phyloP scores from a whole-genome alignment of 2,888 invertebrate genomes.

The Sminthurides aquaticus region DNA sequence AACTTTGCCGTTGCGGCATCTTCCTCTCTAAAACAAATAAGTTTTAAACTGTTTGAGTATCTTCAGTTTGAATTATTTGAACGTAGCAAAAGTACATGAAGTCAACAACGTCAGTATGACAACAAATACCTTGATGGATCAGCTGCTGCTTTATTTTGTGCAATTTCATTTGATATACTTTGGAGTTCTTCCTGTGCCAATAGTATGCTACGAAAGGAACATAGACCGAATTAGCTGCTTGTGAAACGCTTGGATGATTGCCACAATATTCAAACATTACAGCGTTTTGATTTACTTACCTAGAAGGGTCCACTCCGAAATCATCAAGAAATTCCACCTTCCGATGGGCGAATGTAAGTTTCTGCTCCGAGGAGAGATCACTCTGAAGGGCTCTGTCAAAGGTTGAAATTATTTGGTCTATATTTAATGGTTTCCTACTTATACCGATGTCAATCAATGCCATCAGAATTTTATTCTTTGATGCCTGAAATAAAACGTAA shows the following conservation, averaged over 20 bases:
- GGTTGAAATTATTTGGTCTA: neutral
- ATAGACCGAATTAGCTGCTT: no score
- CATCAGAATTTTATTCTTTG: neutral
- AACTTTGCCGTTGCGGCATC: slow-evolving; percentile 50
- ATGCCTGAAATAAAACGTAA: neutral
- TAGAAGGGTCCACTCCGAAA: neutral
- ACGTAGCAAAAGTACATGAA: no score
- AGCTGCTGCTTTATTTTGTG: neutral
- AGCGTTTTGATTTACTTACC: neutral
- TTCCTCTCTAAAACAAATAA: slow-evolving; percentile 51
- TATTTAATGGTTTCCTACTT: neutral
- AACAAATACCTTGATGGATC: neutral
- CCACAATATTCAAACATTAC: no score
- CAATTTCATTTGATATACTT: neutral
- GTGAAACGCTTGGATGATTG: no score
- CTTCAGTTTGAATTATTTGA: neutral
- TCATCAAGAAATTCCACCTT: slow-evolving; percentile 4
- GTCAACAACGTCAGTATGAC: no score
- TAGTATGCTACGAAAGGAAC: neutral
- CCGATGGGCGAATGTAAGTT: neutral
- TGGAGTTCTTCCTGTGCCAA: neutral
- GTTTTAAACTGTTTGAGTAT: neutral
- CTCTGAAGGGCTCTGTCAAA: slow-evolving; percentile 3
- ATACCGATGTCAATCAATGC: slow-evolving; percentile 2
- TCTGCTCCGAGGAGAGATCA: neutral